phyloP scores from a whole-genome alignment of 1,140 invertebrate species.

The Anadara kagoshimensis region DNA sequence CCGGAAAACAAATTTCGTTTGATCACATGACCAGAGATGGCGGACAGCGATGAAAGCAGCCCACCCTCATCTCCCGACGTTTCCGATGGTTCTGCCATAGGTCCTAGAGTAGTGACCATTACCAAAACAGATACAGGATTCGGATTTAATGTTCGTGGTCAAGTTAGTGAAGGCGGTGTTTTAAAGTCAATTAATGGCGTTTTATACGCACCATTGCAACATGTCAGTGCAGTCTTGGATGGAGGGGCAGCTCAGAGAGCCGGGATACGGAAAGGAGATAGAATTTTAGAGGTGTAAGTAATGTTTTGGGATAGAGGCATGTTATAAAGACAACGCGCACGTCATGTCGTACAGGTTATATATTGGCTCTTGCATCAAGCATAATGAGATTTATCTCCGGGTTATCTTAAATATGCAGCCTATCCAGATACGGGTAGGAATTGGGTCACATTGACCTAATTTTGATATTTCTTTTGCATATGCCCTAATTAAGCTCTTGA shows the following conservation, averaged over 20 bases:
- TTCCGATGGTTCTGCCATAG: slow-evolving; percentile 41
- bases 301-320: neutral
- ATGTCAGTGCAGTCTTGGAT: slow-evolving; percentile 97
- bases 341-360: too few relatives aligned
- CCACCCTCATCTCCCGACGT: slow-evolving; percentile 62
- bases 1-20: slow-evolving; percentile 45
- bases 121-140: slow-evolving; percentile 98
- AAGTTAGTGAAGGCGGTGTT: slow-evolving; percentile 99
- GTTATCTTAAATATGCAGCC: too few relatives aligned
- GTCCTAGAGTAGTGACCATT: slow-evolving; percentile 91
- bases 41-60: slow-evolving; percentile 71
- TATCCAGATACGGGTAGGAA: too few relatives aligned
- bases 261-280: slow-evolving; percentile 97
- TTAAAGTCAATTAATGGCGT: slow-evolving; percentile 95
- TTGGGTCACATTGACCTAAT: too few relatives aligned
- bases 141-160: slow-evolving; percentile 99
- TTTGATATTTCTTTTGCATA: too few relatives aligned
- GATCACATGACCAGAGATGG: slow-evolving; percentile 71
- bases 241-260: slow-evolving; percentile 98
- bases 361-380: too few relatives aligned
- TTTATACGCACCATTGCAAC: slow-evolving; percentile 98
- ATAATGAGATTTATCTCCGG: too few relatives aligned
- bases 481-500: too few relatives aligned
- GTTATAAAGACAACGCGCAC: neutral
- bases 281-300: slow-evolving; percentile 99